Conservation (phyloP, 2,113 vertebrate species). For the Aegithalos caudatus region DNA sequence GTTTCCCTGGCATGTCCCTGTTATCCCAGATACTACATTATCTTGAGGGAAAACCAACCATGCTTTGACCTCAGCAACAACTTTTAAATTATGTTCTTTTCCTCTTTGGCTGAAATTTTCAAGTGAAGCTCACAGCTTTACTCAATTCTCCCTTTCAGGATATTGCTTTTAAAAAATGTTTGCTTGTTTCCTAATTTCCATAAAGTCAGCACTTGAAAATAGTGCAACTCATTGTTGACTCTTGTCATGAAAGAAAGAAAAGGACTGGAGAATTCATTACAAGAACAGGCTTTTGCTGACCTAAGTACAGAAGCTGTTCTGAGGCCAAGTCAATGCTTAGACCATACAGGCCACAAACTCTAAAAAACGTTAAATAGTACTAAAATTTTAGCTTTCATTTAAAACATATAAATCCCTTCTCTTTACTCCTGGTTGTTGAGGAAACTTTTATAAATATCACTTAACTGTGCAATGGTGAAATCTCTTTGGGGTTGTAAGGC, state of each 20-base stretch:
- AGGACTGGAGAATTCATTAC: not conserved
- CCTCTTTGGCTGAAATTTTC: not conserved
- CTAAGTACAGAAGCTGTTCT: not conserved
- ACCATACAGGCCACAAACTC: not conserved
- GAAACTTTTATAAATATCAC: not conserved
- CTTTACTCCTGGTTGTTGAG: not conserved
- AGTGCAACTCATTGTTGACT: not conserved
- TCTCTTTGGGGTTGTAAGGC: not conserved
- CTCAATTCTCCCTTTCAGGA: not conserved
- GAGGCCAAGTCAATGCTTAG: not conserved
- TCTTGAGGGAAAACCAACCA: not conserved
- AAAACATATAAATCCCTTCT: not conserved
- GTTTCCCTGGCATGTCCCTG: not conserved
- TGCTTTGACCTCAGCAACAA: not conserved
- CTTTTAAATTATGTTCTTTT: not conserved
- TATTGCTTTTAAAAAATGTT: not conserved
- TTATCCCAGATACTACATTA: not conserved
- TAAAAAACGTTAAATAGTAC: not conserved
- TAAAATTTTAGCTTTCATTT: not conserved
- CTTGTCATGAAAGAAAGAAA: not conserved
- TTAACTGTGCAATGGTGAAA: not conserved
- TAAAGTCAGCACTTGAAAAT: not conserved
- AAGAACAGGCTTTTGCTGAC: not conserved
- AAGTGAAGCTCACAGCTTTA: not conserved
- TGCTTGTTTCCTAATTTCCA: not conserved